These are phyloP conservation scores for Sebastes cheni DNA, from an alignment of 2,797 vertebrate species.

Conservation along the genomic window DNA sequence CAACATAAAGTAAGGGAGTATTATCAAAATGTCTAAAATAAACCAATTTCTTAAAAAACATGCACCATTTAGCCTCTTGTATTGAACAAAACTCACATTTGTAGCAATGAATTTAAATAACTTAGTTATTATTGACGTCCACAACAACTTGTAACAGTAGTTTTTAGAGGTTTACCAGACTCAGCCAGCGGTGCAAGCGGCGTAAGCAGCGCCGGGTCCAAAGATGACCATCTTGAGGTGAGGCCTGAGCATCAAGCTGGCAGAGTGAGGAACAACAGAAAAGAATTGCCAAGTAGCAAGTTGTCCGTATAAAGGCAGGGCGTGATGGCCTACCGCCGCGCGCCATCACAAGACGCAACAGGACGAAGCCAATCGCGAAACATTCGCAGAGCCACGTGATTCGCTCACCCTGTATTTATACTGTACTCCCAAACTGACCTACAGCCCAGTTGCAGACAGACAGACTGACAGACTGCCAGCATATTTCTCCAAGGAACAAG, in stretches of 20 bases:
- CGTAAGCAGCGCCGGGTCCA: constrained; percentile 74
- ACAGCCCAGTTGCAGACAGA: constrained; percentile 51
- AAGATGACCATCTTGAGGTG: constrained; percentile 74
- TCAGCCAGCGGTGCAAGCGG: constrained; percentile 77
- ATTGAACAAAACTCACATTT: background rate
- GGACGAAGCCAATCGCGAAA: constrained; percentile 81
- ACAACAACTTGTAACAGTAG: constrained; percentile 1
- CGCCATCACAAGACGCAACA: constrained; percentile 77
- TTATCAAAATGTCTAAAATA: background rate
- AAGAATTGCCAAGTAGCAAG: constrained; percentile 62
- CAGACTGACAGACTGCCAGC: constrained; percentile 63
- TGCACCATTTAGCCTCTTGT: background rate
- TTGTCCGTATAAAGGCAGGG: constrained; percentile 79
- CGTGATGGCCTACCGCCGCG: constrained; percentile 71
- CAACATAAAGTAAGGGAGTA: background rate
- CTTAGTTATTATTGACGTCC: background rate
- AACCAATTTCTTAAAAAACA: background rate
- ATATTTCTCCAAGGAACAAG: constrained; percentile 57
- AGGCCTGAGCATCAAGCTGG: constrained; percentile 71
- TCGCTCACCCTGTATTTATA: constrained; percentile 74
- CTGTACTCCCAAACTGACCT: constrained; percentile 72
- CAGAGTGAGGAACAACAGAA: constrained; percentile 57
- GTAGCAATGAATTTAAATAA: background rate
- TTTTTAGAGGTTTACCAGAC: constrained; percentile 74
- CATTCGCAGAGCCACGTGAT: constrained; percentile 76